Evolutionary conservation across 2,113 vertebrate genomes (phyloP).

Genomic region (Cebidichthys violaceus): DNA sequence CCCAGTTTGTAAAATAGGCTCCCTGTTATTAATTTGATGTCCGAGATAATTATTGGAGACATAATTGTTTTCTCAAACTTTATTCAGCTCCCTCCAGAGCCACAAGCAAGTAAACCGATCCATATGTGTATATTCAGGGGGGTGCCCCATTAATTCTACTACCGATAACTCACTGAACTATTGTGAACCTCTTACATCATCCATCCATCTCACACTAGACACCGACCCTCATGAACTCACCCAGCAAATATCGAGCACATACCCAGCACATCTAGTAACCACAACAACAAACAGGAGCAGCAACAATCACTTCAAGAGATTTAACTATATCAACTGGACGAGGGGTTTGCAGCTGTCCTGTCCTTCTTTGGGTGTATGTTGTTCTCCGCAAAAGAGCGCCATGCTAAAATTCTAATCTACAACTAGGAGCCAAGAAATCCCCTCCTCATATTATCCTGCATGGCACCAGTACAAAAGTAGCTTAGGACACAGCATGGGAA

Average conservation of each 20-base stretch:
- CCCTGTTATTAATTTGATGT: not conserved
- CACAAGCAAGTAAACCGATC: not conserved
- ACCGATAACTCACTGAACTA: not conserved
- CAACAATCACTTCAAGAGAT: conserved; percentile 1
- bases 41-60: not conserved
- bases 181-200: not conserved
- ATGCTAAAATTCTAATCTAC: not conserved
- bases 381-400: conserved; percentile 13
- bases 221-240: not conserved
- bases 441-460: conserved; percentile 38
- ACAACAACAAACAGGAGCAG: conserved; percentile 15
- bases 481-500: conserved; percentile 61
- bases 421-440: conserved; percentile 23
- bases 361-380: conserved; percentile 29
- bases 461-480: conserved; percentile 58
- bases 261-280: conserved; percentile 6
- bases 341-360: conserved; percentile 33
- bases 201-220: not conserved
- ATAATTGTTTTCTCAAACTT: not conserved
- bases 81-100: not conserved
- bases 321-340: not conserved
- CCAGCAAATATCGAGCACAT: accelerated
- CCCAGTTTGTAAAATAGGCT: not conserved
- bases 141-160: too few relatives aligned
- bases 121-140: too few relatives aligned